Evolutionary conservation across 2,888 invertebrate species (phyloP), one percentile per base, ranked within the genome.

Genomic region (Andrena minutula): DNA sequence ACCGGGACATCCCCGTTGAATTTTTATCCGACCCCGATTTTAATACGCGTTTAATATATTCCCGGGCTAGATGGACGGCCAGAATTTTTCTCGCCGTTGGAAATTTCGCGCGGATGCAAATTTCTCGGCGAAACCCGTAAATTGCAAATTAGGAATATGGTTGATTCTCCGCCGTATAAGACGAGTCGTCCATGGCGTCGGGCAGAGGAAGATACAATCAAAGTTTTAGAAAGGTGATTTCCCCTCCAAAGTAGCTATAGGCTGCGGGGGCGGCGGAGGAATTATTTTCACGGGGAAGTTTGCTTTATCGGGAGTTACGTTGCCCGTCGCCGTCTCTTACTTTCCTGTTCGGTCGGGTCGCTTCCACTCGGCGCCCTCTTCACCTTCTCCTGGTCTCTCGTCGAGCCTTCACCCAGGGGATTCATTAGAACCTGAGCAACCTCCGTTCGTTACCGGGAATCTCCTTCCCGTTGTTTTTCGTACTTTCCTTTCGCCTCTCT

Each of bases 271-370:
- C 10, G 30, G 16, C 56, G 63, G 69, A 28, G 77, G 87, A 90
- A 90, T 90, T 88, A 87, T 91, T 91, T 91, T 90, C 84, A 88
- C 83, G 78, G 32, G 78, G 77, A 91, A 89, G 82, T 91, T 90
- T 85, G 72, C 75, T 86, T 82, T 82, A 82, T 75, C 66, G 72
- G 32, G 60, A 78, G 78, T 70, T 70, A 41, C 53, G 26, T 8
- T 47, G 16, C 41, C 58, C 41, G 47, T 47, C 32, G 53, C 20
- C 53, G 10, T 35, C 28, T n/a, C 5, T 10, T 26, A 23, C 41
- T 28, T 20, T 10, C 6, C n/a, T 35, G 12, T 2, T 8, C 47
- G 32, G 4, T 30, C 5, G n/a, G 47, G 56, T 26, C 41, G 7
- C 12, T 60, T 63, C 51, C 64, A 20, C 35, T 23, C 32, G 1